phyloP scores from a whole-genome alignment of 2,797 vertebrate genomes.

The Cossypha polioptera region DNA sequence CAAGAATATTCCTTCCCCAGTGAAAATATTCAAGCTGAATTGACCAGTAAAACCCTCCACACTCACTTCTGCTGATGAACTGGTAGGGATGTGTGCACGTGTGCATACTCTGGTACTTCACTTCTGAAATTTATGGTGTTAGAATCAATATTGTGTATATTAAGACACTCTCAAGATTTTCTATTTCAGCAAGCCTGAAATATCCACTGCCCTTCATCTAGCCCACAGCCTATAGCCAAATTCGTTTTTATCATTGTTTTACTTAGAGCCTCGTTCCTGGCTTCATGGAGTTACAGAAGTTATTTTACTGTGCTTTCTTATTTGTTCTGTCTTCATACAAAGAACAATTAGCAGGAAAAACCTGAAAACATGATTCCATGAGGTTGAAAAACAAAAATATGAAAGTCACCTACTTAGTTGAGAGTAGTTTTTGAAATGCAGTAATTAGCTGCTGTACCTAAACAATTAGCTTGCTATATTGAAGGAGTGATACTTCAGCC shows the following conservation, averaged over 20 bases:
- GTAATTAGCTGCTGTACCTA: background rate
- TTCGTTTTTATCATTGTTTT: background rate
- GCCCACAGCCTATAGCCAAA: background rate
- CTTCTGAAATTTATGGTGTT: background rate
- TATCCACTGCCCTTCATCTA: background rate
- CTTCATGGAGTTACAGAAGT: background rate
- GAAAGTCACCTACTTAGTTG: background rate
- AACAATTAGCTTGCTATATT: background rate
- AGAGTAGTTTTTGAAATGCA: background rate
- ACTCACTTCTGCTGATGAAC: background rate
- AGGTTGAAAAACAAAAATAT: background rate
- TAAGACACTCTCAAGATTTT: background rate
- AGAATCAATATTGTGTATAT: background rate
- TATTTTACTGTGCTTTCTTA: background rate
- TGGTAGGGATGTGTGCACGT: background rate
- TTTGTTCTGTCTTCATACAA: background rate
- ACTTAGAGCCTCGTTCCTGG: background rate
- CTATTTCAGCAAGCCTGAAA: background rate
- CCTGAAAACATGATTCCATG: background rate
- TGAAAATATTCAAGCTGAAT: background rate
- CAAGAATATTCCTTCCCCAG: background rate
- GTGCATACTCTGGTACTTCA: background rate
- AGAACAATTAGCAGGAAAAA: background rate
- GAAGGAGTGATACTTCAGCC: background rate
- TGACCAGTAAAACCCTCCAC: background rate